These are phyloP conservation scores for Hyles euphorbiae DNA, from an alignment of 1,140 invertebrate species.

Conservation along the genomic window DNA sequence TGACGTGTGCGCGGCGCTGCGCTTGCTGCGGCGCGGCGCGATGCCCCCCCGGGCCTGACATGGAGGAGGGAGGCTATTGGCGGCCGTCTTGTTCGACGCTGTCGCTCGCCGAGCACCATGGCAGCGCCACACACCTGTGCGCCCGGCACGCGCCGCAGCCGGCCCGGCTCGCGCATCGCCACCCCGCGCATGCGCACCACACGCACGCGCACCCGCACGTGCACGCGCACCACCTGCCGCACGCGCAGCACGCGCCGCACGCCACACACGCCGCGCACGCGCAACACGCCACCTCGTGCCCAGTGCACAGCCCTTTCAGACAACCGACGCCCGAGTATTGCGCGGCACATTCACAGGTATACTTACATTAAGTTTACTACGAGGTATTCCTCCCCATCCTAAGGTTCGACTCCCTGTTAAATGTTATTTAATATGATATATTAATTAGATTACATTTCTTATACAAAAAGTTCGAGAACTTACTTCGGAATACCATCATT, in stretches of 20 bases:
- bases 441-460: too few species aligned
- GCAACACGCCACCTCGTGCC: slow-evolving; percentile 49
- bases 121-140: slow-evolving; percentile 60
- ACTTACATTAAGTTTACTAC: slow-evolving; percentile 3
- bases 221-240: slow-evolving; percentile 46
- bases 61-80: slow-evolving; percentile 69
- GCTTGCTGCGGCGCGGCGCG: slow-evolving; percentile 67
- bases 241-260: slow-evolving; percentile 42
- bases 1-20: slow-evolving; percentile 68
- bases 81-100: slow-evolving; percentile 67
- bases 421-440: too few species aligned
- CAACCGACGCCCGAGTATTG: slow-evolving; percentile 68
- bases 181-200: slow-evolving; percentile 43
- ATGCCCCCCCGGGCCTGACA: slow-evolving; percentile 62
- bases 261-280: slow-evolving; percentile 42
- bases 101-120: slow-evolving; percentile 62
- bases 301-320: slow-evolving; percentile 67
- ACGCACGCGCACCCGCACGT: slow-evolving; percentile 32
- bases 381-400: too few species aligned
- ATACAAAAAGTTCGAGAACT: too few species aligned
- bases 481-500: too few species aligned
- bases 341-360: slow-evolving; percentile 68
- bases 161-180: slow-evolving; percentile 42
- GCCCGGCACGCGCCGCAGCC: slow-evolving; percentile 52
- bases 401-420: too few species aligned